A percentile compares a stretch with the other conserved stretches of the same genome.
Conservation (phyloP, 2,797 vertebrate genomes). For the Molossus molossus region DNA sequence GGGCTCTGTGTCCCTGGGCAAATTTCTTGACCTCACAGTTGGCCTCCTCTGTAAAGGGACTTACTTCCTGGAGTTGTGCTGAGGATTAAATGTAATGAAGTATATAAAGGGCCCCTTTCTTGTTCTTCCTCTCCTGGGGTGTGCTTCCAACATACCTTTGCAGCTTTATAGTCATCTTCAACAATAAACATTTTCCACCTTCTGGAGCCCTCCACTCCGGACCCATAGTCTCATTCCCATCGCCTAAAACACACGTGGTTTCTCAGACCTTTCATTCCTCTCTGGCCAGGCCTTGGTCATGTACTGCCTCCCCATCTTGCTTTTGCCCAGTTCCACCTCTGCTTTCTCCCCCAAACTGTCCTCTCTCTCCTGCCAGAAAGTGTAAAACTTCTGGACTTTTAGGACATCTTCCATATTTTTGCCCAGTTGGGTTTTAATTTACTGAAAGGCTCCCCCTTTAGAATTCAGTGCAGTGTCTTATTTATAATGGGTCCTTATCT, state of each 20-base stretch:
- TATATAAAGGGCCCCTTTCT: conserved; percentile 51
- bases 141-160: conserved; percentile 15
- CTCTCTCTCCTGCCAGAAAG: neutral
- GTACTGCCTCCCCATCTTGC: neutral
- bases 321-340: neutral
- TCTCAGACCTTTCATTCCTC: neutral
- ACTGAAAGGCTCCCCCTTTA: neutral
- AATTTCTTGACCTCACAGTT: conserved; percentile 3
- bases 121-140: neutral
- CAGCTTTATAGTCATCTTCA: conserved; percentile 2
- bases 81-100: conserved; percentile 6
- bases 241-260: neutral
- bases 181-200: neutral
- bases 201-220: neutral
- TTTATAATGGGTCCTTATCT: neutral
- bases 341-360: neutral
- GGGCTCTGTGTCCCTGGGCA: conserved; percentile 18
- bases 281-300: neutral
- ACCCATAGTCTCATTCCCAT: neutral
- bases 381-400: neutral
- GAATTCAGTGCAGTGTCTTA: neutral
- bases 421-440: neutral
- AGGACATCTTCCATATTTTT: neutral
- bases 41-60: conserved; percentile 41
- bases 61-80: conserved; percentile 18